phyloP scores from a whole-genome alignment of 2,888 invertebrate species.

The Synergus laeviventris region DNA sequence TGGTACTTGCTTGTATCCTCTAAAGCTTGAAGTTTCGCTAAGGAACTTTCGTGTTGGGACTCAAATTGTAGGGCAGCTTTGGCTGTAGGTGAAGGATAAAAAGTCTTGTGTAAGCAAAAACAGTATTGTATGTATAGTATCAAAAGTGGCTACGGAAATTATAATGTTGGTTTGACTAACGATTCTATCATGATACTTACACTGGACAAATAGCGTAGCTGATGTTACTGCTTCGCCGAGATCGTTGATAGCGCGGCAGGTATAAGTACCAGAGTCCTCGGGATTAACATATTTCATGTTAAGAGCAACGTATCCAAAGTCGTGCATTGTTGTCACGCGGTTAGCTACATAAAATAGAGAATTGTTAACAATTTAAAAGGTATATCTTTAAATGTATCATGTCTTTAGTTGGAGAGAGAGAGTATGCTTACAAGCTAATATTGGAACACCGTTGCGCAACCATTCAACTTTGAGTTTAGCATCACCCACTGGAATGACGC shows the following conservation, averaged over 20 bases:
- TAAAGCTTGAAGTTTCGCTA: constrained; percentile 90
- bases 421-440: constrained; percentile 87
- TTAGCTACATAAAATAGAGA: constrained; percentile 80
- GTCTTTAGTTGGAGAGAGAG: constrained; percentile 27
- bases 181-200: constrained; percentile 77
- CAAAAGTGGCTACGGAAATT: not conserved
- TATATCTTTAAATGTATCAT: not conserved
- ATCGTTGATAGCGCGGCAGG: constrained; percentile 94
- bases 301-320: constrained; percentile 97
- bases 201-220: constrained; percentile 92
- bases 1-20: constrained; percentile 90
- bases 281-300: constrained; percentile 97
- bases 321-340: constrained; percentile 95
- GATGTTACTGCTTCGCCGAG: constrained; percentile 97
- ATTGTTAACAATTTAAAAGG: not conserved
- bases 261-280: constrained; percentile 97
- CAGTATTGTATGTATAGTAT: constrained; percentile 8
- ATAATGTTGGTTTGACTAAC: not conserved
- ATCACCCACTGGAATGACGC: constrained; percentile 96
- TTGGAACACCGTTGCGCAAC: constrained; percentile 93
- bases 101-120: constrained; percentile 38
- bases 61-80: constrained; percentile 92
- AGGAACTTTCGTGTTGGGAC: constrained; percentile 91
- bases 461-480: constrained; percentile 94
- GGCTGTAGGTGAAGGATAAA: constrained; percentile 76